Conservation (phyloP, 2,888 invertebrate species). For the Leucoma salicis region DNA sequence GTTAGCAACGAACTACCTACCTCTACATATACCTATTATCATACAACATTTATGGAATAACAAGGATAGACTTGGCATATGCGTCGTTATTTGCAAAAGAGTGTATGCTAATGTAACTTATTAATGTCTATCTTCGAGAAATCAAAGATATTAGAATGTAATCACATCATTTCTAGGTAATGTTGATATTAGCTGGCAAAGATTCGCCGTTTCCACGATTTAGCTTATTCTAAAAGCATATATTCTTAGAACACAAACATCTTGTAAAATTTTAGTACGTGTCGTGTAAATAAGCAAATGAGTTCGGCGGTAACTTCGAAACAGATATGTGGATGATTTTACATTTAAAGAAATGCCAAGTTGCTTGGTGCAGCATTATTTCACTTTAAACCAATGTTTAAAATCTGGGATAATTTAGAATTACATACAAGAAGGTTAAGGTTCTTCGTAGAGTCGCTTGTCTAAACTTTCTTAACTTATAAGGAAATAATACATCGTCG, state of each 20-base stretch:
- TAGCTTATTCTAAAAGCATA: not conserved
- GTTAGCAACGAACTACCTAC: too few species aligned
- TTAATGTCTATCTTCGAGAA: not conserved
- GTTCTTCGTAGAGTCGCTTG: too few species aligned
- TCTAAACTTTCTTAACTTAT: too few species aligned
- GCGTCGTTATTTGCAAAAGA: not conserved
- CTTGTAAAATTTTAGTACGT: not conserved
- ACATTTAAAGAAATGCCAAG: too few species aligned
- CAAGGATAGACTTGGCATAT: not conserved
- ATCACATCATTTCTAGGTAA: constrained; percentile 4
- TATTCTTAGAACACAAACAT: constrained; percentile 4
- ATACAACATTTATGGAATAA: too few species aligned
- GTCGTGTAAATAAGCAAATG: constrained; percentile 1
- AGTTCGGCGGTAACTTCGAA: too few species aligned
- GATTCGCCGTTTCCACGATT: constrained; percentile 7
- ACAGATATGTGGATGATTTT: too few species aligned
- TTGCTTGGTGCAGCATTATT: too few species aligned
- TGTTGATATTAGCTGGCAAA: constrained; percentile 3
- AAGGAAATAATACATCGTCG: not conserved
- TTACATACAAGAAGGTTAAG: too few species aligned
- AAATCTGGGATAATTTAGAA: too few species aligned
- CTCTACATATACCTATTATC: too few species aligned
- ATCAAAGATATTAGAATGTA: not conserved
- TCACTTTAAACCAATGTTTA: too few species aligned
- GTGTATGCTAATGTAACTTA: constrained; percentile 1